Evolutionary conservation across 2,888 invertebrate genomes (phyloP).

Genomic region (Andrena flavipes): DNA sequence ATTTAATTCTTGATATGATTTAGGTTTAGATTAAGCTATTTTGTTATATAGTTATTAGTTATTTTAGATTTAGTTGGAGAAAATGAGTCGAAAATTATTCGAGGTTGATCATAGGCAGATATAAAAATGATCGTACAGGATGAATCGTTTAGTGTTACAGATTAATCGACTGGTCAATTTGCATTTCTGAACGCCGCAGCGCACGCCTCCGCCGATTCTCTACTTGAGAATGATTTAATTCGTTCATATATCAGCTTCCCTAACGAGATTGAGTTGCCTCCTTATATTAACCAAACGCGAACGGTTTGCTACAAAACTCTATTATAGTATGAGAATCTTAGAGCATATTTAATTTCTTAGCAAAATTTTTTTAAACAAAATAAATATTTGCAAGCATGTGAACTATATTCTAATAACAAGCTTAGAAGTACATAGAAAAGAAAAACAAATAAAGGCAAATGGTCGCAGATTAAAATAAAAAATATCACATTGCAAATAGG

Average conservation of each 20-base stretch:
- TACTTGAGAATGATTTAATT: slow-evolving; percentile 58
- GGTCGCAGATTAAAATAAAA: too few relatives aligned
- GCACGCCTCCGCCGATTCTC: slow-evolving; percentile 55
- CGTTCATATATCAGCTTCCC: slow-evolving; percentile 50
- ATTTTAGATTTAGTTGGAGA: too few relatives aligned
- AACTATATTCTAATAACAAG: too few relatives aligned
- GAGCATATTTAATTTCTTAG: too few relatives aligned
- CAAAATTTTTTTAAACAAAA: too few relatives aligned
- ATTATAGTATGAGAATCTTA: background rate
- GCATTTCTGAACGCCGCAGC: slow-evolving; percentile 43
- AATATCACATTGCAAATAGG: too few relatives aligned
- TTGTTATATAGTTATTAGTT: too few relatives aligned
- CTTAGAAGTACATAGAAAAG: too few relatives aligned
- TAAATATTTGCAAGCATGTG: too few relatives aligned
- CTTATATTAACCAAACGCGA: slow-evolving; percentile 29
- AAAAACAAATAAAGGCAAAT: too few relatives aligned
- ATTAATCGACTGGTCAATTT: slow-evolving; percentile 56
- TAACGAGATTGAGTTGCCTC: slow-evolving; percentile 44
- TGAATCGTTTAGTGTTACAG: slow-evolving; percentile 55
- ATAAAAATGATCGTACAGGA: slow-evolving; percentile 42
- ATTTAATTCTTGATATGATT: too few relatives aligned
- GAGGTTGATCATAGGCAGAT: slow-evolving; percentile 19
- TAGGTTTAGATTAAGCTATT: too few relatives aligned
- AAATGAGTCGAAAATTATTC: background rate
- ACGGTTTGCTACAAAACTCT: slow-evolving; percentile 17